A percentile compares a stretch with the other conserved stretches of the same genome.
Evolutionary conservation across 2,113 vertebrate genomes (phyloP).

Genomic region (Eulemur macaco): DNA sequence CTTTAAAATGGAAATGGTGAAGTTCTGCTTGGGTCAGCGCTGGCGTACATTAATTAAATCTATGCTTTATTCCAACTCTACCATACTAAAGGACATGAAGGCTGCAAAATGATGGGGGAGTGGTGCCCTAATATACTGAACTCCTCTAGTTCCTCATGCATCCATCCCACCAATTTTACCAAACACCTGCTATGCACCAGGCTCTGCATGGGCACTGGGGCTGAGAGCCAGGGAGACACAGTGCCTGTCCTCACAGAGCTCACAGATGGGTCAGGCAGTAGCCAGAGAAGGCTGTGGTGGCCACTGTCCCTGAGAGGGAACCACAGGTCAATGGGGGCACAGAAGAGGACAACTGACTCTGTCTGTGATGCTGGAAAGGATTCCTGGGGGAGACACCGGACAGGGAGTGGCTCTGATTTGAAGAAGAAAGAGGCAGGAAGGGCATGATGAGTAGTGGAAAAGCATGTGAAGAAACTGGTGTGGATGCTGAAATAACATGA

Average conservation of each 20-base stretch:
- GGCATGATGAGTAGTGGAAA: fast-evolving
- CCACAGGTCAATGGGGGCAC: neutral
- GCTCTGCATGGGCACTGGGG: neutral
- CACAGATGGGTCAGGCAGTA: neutral
- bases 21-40: neutral
- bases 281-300: neutral
- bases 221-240: neutral
- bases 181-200: neutral
- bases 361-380: neutral
- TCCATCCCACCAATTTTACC: neutral
- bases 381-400: neutral
- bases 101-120: neutral
- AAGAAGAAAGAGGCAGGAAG: neutral
- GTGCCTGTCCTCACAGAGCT: neutral
- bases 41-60: neutral
- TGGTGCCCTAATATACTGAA: neutral
- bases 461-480: neutral
- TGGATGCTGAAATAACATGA: fast-evolving
- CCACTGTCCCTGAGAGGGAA: neutral
- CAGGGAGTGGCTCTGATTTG: neutral
- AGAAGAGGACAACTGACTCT: neutral
- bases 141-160: neutral
- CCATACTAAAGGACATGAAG: neutral
- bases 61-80: neutral
- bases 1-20: neutral